Percentiles rank a stretch among this genome's conserved stretches.
These are phyloP conservation scores for Cyclopterus lumpus DNA, from an alignment of 2,797 vertebrate species.

Conservation along the genomic window DNA sequence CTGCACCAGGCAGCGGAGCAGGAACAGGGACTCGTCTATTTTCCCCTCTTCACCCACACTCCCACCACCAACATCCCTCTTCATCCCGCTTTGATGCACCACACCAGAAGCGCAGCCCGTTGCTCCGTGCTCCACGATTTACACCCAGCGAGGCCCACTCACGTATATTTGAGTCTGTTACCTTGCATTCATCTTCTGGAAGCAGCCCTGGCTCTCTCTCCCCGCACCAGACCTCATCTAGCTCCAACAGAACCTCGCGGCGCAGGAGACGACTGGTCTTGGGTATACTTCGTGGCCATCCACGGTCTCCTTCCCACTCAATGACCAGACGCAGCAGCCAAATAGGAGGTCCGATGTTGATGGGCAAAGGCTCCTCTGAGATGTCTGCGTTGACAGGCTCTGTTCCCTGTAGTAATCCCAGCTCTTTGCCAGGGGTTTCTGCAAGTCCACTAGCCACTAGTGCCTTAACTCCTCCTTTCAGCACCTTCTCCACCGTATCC, in stretches of 20 bases:
- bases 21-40: conserved; percentile 89
- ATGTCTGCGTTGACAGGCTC: conserved; percentile 87
- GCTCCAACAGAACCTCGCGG: conserved; percentile 73
- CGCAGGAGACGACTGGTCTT: conserved; percentile 82
- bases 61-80: conserved; percentile 82
- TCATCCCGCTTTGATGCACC: conserved; percentile 88
- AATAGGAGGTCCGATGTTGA: conserved; percentile 68
- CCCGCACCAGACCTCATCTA: conserved; percentile 83
- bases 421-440: conserved; percentile 91
- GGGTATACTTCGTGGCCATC: conserved; percentile 85
- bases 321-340: conserved; percentile 96
- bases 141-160: conserved; percentile 98
- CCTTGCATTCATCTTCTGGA: conserved; percentile 86
- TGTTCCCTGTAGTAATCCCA: conserved; percentile 87
- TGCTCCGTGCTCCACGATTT: conserved; percentile 95
- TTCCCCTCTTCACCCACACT: conserved; percentile 87
- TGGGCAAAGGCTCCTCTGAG: conserved; percentile 81
- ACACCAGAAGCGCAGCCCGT: conserved; percentile 91
- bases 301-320: conserved; percentile 95
- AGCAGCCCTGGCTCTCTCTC: conserved; percentile 87
- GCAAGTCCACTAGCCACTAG: conserved; percentile 89
- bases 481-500: conserved; percentile 89
- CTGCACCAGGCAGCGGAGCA: conserved; percentile 73
- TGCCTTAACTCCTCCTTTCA: conserved; percentile 96
- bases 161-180: conserved; percentile 97